Base-by-base conservation (phyloP, 2,888 invertebrate species). In the Tiliacea aurago region DNA sequence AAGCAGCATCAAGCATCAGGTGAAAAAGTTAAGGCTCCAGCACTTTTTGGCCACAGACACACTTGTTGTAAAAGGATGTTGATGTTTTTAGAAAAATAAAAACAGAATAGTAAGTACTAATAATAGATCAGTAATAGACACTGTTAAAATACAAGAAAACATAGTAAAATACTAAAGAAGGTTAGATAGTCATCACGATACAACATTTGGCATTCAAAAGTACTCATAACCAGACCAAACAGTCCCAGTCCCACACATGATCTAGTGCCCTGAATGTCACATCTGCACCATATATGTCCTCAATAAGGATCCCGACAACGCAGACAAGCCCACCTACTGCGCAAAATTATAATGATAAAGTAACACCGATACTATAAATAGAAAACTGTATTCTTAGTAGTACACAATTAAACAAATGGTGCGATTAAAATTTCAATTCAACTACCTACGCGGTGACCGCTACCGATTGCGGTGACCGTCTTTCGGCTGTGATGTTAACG, bases 311-410 rank as follows among this genome's bases (percentile, higher is more conserved):
- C 45, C 74, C 49, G 43, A 63, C 80, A n/a, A 20, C 13, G 43
- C 59, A 45, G 15, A 62, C 61, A 51, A 18, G 49, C 23, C 73
- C 80, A 73, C 77, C 74, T 43, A 80, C 65, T 45, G 77, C 28
- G 77, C 45, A 13, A 73, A 56, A 80, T 66, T 65, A 56, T 51
- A 73, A 62, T 56, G 20, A 56, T 45, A 73, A 66, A 73, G 55
- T 7, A 2, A 56, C 61, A 49, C 65, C 58, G 79, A 51, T n/a
- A 37, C 47, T 58, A 20, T 45, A 18, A 51, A 61, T 51, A 65
- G 20, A 49, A 45, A 7, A n/a, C 11, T 3, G 9, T n/a, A 1
- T n/a, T 58, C 37, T 37, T 51, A 51, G 18, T n/a, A n/a, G 3
- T n/a, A 28, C 20, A 47, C 18, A 4, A 41, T 20, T 41, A 23